phyloP scores from a whole-genome alignment of 2,888 invertebrate genomes.

The Cataglyphis altisquamis region DNA sequence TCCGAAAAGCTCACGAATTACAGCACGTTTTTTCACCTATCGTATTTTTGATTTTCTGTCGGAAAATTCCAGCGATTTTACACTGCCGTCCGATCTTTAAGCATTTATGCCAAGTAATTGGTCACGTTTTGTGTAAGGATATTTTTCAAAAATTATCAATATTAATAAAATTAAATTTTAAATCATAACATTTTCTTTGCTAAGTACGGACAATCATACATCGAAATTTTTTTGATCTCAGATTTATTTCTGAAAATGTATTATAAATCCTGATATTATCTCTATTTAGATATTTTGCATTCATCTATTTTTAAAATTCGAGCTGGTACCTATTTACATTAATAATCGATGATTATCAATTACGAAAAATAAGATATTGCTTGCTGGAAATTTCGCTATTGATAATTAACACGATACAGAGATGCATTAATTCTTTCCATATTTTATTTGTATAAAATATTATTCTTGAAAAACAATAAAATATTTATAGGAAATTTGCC shows the following conservation, averaged over 20 bases:
- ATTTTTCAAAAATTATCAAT: no score
- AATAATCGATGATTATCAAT: not conserved
- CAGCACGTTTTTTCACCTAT: conserved; percentile 35
- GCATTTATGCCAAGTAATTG: not conserved
- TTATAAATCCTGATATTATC: not conserved
- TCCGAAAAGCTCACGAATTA: conserved; percentile 52
- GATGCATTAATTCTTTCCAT: not conserved
- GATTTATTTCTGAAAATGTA: not conserved
- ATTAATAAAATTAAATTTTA: not conserved
- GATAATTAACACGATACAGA: not conserved
- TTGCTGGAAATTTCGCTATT: not conserved
- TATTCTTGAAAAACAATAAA: not conserved
- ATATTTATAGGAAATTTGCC: not conserved
- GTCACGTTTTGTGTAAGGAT: not conserved
- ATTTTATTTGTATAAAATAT: not conserved
- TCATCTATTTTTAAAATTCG: not conserved
- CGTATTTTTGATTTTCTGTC: not conserved
- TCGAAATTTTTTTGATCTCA: not conserved
- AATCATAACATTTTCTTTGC: not conserved
- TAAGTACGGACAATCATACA: not conserved
- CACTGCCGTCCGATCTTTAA: not conserved
- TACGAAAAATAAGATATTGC: not conserved
- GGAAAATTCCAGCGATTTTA: not conserved
- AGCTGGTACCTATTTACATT: not conserved
- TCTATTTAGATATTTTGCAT: not conserved